A percentile compares a stretch with the other conserved stretches of the same genome.
Conservation (phyloP, 2,113 vertebrate genomes). For the Phylloscopus trochiloides region DNA sequence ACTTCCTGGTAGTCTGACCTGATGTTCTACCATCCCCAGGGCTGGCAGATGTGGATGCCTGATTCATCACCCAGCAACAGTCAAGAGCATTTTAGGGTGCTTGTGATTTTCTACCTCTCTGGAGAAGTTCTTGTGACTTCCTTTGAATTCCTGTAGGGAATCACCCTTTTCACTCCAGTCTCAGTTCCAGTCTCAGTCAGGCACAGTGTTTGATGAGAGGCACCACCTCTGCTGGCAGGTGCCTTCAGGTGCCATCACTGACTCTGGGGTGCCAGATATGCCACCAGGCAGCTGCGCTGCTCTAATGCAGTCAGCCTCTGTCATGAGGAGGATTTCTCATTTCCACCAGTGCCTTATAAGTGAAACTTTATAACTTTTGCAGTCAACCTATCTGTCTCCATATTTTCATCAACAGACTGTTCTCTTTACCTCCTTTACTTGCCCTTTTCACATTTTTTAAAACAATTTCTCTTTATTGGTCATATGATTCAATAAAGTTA, state of each 20-base stretch:
- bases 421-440: neutral
- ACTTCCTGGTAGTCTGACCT: neutral
- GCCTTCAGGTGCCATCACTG: neutral
- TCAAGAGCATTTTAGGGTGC: neutral
- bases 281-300: neutral
- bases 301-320: neutral
- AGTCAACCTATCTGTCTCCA: neutral
- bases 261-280: neutral
- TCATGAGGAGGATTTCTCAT: neutral
- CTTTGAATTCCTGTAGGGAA: neutral
- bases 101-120: neutral
- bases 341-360: neutral
- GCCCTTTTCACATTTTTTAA: slow-evolving; percentile 13
- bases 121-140: neutral
- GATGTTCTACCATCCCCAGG: neutral
- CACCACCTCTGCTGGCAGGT: neutral
- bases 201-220: neutral
- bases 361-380: neutral
- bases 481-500: slow-evolving; percentile 61
- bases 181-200: neutral
- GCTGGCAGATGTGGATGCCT: neutral
- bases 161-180: neutral
- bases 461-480: slow-evolving; percentile 17
- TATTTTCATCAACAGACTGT: neutral
- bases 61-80: neutral